phyloP scores from a whole-genome alignment of 2,888 invertebrate species.

The Drosophila helvetica region DNA sequence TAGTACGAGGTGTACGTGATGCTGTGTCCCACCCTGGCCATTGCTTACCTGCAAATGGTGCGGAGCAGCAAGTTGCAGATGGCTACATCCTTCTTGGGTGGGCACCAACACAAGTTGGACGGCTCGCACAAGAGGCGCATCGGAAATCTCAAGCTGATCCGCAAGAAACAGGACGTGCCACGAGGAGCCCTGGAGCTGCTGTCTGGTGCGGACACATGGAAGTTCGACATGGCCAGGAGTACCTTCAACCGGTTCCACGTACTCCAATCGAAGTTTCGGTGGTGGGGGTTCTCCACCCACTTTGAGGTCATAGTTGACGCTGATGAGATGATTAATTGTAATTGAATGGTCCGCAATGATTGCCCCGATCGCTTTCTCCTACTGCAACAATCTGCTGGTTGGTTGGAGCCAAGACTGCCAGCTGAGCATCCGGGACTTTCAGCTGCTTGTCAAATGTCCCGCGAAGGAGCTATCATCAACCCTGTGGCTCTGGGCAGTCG shows the following conservation, averaged over 20 bases:
- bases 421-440: too few relatives aligned
- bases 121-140: slow-evolving; percentile 32
- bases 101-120: slow-evolving; percentile 18
- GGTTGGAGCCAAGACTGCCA: too few relatives aligned
- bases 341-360: too few relatives aligned
- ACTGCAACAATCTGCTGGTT: too few relatives aligned
- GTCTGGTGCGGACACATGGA: slow-evolving; percentile 1
- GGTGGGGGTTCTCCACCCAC: too few relatives aligned
- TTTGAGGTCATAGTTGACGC: too few relatives aligned
- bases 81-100: slow-evolving; percentile 32
- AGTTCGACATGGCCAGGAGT: slow-evolving; percentile 10
- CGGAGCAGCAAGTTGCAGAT: slow-evolving; percentile 12
- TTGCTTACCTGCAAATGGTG: slow-evolving; percentile 42
- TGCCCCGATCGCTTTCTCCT: too few relatives aligned
- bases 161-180: slow-evolving; percentile 19
- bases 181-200: slow-evolving; percentile 33
- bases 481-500: too few relatives aligned
- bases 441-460: too few relatives aligned
- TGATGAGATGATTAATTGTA: too few relatives aligned
- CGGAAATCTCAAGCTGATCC: slow-evolving; percentile 35
- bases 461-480: too few relatives aligned
- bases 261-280: slow-evolving; percentile 11
- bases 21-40: slow-evolving; percentile 41
- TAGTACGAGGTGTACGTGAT: slow-evolving; percentile 40
- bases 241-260: slow-evolving; percentile 8